These are phyloP conservation scores for Colossoma macropomum DNA, from an alignment of 2,113 vertebrate species.

Conservation along the genomic window DNA sequence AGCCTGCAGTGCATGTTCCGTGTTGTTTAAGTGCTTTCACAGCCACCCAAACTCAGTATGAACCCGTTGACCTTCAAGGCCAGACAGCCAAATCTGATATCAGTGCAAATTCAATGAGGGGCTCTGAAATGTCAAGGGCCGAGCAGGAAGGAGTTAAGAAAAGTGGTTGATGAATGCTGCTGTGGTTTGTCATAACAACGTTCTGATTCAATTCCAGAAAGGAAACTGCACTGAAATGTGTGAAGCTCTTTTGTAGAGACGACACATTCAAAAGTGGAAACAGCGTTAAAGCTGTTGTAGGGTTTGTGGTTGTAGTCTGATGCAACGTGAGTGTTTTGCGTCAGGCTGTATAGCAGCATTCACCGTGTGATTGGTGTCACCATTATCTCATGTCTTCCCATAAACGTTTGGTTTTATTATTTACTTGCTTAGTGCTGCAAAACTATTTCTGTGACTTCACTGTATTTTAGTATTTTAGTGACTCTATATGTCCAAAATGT, in stretches of 20 bases:
- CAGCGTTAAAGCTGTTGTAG: background rate
- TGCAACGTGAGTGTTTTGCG: too few species aligned
- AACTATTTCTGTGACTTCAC: too few species aligned
- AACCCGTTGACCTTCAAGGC: background rate
- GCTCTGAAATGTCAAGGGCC: background rate
- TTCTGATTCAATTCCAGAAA: background rate
- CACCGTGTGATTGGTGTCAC: too few species aligned
- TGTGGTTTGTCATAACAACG: background rate
- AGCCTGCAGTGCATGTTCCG: background rate
- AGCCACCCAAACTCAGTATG: background rate
- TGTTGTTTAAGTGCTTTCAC: too few species aligned
- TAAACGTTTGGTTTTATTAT: too few species aligned
- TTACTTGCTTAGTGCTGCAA: too few species aligned
- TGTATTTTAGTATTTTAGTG: too few species aligned
- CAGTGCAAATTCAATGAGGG: conserved; percentile 1
- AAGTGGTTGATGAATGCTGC: background rate
- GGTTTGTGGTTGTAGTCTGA: background rate
- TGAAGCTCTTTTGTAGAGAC: background rate
- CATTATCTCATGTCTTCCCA: too few species aligned
- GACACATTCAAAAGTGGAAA: background rate
- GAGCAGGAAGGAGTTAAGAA: background rate
- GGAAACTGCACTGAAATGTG: background rate
- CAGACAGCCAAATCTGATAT: conserved; percentile 28
- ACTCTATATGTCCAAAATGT: too few species aligned
- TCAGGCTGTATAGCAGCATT: too few species aligned